Evolutionary conservation across 2,888 invertebrate genomes (phyloP).

Genomic region (Xiphydria camelus): DNA sequence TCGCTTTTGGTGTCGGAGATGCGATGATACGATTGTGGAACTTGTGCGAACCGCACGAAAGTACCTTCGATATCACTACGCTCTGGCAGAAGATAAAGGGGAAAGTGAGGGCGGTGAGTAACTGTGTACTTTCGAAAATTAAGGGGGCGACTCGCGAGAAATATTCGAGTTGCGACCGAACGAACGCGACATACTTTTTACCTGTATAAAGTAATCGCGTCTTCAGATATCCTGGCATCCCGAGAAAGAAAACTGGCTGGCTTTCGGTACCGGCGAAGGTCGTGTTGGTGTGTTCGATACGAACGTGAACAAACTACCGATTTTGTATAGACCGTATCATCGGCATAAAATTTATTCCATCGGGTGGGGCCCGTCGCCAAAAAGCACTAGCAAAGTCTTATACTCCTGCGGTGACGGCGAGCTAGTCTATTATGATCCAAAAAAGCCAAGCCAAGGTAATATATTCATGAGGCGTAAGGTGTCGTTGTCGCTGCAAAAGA

Average conservation of each 20-base stretch:
- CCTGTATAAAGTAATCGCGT: too few species aligned
- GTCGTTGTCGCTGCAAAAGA: too few species aligned
- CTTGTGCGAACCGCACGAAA: constrained; percentile 60
- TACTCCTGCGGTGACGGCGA: constrained; percentile 70
- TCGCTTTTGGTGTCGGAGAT: constrained; percentile 80
- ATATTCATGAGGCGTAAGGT: too few species aligned
- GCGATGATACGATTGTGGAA: constrained; percentile 75
- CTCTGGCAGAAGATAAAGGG: constrained; percentile 72
- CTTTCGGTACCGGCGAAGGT: constrained; percentile 84
- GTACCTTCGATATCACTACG: constrained; percentile 57
- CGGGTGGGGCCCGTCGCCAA: constrained; percentile 65
- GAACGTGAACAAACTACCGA: constrained; percentile 55
- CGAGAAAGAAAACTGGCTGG: constrained; percentile 71
- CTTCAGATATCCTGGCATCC: constrained; percentile 80
- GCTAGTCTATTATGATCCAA: constrained; percentile 61
- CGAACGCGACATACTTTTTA: too few species aligned
- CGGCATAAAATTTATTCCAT: constrained; percentile 65
- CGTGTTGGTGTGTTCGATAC: constrained; percentile 72
- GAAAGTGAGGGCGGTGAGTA: too few species aligned
- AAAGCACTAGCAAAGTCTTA: constrained; percentile 52
- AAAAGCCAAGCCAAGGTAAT: constrained; percentile 56
- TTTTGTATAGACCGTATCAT: constrained; percentile 64
- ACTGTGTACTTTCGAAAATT: too few species aligned
- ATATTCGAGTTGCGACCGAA: too few species aligned
- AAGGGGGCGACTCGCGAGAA: too few species aligned